Conservation (phyloP, 1,140 invertebrate genomes). For the Heliconius eleuchia region DNA sequence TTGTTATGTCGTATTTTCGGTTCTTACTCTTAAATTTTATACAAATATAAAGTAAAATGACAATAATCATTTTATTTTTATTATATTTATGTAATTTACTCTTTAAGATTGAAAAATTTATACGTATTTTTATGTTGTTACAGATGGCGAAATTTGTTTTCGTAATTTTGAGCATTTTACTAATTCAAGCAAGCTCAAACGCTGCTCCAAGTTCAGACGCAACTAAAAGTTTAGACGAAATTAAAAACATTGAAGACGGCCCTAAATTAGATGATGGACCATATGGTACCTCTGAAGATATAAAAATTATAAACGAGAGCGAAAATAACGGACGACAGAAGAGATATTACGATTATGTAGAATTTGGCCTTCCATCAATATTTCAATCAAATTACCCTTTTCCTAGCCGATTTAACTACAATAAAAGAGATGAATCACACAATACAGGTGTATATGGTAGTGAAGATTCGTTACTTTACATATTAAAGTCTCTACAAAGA, state of each 20-base stretch:
- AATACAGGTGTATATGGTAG: constrained; percentile 45
- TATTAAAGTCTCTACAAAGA: constrained; percentile 56
- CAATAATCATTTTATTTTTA: background rate
- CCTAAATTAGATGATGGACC: constrained; percentile 29
- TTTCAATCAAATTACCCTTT: constrained; percentile 44
- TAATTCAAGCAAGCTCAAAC: constrained; percentile 22
- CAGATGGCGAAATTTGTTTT: constrained; percentile 38
- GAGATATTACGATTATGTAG: constrained; percentile 56
- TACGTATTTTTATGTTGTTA: constrained; percentile 18
- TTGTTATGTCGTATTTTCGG: background rate
- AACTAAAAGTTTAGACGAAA: background rate
- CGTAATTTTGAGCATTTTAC: constrained; percentile 21
- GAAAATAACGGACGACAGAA: constrained; percentile 51
- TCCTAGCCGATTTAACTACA: constrained; percentile 16
- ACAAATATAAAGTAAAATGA: background rate
- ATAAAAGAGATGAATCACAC: constrained; percentile 49
- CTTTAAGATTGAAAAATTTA: too few relatives aligned
- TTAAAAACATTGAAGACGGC: constrained; percentile 12
- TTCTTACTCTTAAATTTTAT: background rate
- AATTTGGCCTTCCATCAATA: constrained; percentile 16
- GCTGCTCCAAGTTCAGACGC: constrained; percentile 31
- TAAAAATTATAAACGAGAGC: constrained; percentile 28
- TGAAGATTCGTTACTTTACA: constrained; percentile 49
- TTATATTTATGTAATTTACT: too few relatives aligned
- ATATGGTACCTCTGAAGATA: constrained; percentile 18